Evolutionary conservation across 2,888 invertebrate species (phyloP), one percentile per base, ranked within the genome.

Genomic region (Cephus pulcher): DNA sequence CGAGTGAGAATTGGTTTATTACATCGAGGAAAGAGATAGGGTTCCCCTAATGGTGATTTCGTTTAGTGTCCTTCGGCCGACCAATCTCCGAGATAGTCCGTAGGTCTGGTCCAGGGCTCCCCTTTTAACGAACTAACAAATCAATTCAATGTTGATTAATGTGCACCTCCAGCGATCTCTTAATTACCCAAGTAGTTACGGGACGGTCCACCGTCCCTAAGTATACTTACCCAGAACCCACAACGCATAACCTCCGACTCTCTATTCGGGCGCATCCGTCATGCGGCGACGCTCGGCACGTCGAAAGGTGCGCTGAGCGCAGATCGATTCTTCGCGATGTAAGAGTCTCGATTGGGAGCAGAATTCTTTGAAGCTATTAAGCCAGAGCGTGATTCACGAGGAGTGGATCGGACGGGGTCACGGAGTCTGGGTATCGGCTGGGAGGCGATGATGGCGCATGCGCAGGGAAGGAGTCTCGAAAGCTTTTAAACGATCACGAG

Each of bases 141-240:
- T 90, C 89, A 89, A 90, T 90, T 88, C 85, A 82, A 87, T 88
- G 84, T 86, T 88, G 88, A 89, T 89, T 86, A 88, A 90, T 89
- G 87, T 81, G 78, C 84, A 81, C 84, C 85, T 82, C 84, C 82
- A 84, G 86, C 84, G 84, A 83, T 85, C 84, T 79, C 84, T 85
- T 87, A 88, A 89, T 89, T 88, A 87, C 86, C 84, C 79, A 84
- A 86, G 85, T 87, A 89, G 88, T 88, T 87, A 84, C 84, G 81
- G 84, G 87, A 87, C 88, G 84, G 87, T 83, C 82, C 83, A 86
- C 83, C 85, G 82, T 56, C 56, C 23, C 56, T 56, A 56, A 56
- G 56, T 56, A 56, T 56, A 56, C 56, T 56, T 23, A 56, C 23
- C 56, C 1, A 56, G 56, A 56, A 56, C 56, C 56, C 56, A 56